Conservation (phyloP, 2,888 invertebrate genomes). For the Stenotaenia linearis region DNA sequence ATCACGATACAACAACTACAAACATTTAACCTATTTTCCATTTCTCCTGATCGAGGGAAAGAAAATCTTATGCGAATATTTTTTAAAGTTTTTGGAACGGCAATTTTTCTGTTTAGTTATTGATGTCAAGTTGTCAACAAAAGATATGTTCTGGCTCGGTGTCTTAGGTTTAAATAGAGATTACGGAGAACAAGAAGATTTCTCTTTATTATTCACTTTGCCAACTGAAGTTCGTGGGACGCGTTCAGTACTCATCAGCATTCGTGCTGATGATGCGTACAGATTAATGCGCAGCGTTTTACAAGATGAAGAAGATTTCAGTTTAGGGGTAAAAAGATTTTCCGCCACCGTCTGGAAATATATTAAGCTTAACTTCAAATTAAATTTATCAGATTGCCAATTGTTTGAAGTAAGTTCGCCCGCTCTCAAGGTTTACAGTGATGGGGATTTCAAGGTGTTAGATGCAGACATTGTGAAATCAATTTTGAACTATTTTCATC, state of each 20-base stretch:
- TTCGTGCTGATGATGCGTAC: neutral
- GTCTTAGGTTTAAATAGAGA: neutral
- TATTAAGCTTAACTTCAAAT: neutral
- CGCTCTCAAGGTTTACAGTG: neutral
- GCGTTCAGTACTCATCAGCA: neutral
- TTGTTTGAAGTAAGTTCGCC: neutral
- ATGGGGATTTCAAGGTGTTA: too few species aligned
- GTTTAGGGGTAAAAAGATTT: neutral
- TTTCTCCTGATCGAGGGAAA: neutral
- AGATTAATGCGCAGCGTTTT: neutral
- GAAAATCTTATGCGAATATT: neutral
- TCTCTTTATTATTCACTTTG: neutral
- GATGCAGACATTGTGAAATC: neutral
- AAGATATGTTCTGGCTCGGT: neutral
- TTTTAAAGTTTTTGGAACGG: neutral
- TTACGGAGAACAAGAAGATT: neutral
- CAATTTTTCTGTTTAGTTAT: neutral
- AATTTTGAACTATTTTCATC: neutral
- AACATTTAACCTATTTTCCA: neutral
- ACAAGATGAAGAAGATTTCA: neutral
- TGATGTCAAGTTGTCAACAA: neutral
- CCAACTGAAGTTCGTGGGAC: neutral
- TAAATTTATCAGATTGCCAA: neutral
- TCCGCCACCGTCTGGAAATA: neutral
- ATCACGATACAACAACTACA: neutral